Percentiles rank a stretch among this genome's conserved stretches.
phyloP scores from a whole-genome alignment of 2,888 invertebrate species.

The Papilio elwesi region DNA sequence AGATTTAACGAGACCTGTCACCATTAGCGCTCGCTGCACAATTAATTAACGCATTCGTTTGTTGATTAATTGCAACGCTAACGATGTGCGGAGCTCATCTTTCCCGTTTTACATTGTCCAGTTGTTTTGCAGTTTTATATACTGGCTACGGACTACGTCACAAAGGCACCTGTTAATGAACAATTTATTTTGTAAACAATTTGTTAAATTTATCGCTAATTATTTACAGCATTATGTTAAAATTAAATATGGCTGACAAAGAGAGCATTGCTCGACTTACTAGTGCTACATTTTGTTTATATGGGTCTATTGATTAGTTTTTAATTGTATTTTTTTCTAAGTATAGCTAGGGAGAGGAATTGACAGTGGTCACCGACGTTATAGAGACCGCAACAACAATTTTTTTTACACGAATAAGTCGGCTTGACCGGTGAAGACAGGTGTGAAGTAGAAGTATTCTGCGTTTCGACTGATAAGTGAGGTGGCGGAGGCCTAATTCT shows the following conservation, averaged over 20 bases:
- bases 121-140: conserved; percentile 16
- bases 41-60: conserved; percentile 38
- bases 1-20: conserved; percentile 32
- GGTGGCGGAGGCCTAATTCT: too few relatives aligned
- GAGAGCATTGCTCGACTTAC: neutral
- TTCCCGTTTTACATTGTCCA: conserved; percentile 20
- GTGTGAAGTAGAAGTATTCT: too few relatives aligned
- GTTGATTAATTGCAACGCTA: conserved; percentile 39
- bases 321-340: too few relatives aligned
- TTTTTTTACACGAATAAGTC: too few relatives aligned
- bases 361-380: too few relatives aligned
- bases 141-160: neutral
- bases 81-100: conserved; percentile 35
- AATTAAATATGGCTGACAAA: neutral
- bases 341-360: too few relatives aligned
- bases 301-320: too few relatives aligned
- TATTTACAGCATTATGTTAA: too few relatives aligned
- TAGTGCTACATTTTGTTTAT: neutral
- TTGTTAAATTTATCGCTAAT: neutral
- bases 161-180: conserved; percentile 3
- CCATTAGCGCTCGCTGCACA: conserved; percentile 36
- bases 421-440: too few relatives aligned
- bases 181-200: conserved; percentile 5
- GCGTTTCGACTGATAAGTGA: too few relatives aligned
- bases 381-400: too few relatives aligned